phyloP scores from a whole-genome alignment of 2,113 vertebrate species.

The Mobula hypostoma region DNA sequence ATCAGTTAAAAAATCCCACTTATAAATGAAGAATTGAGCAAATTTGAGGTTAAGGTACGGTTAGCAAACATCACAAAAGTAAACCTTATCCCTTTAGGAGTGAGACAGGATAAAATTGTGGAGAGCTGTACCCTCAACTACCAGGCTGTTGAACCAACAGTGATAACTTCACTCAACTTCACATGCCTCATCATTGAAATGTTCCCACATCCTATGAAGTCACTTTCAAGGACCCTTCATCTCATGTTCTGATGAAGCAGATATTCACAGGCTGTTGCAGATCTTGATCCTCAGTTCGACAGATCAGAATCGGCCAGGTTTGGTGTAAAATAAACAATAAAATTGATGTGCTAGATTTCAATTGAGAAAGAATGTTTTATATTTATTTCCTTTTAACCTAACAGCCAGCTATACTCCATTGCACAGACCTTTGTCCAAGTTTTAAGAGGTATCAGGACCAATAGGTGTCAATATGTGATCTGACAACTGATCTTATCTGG shows the following conservation, averaged over 20 bases:
- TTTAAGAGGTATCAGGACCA: neutral
- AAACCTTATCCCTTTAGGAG: neutral
- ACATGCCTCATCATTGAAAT: no score
- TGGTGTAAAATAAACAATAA: neutral
- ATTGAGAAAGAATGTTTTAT: neutral
- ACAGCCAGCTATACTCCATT: neutral
- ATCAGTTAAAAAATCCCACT: neutral
- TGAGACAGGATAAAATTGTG: no score
- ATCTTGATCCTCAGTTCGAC: slow-evolving; percentile 6
- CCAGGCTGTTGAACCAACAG: no score
- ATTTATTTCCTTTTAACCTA: neutral
- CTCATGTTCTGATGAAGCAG: neutral
- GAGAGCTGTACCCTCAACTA: no score
- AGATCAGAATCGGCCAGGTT: neutral
- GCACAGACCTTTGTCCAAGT: neutral
- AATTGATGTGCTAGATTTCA: neutral
- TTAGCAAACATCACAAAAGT: neutral
- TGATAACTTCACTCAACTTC: no score
- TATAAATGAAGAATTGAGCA: neutral
- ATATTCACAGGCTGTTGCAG: neutral
- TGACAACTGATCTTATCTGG: neutral
- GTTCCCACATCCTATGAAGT: no score
- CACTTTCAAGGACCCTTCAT: no score
- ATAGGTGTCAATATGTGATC: neutral
- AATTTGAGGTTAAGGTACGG: neutral